Evolutionary conservation across 2,797 vertebrate species (phyloP), one percentile per base, ranked within the genome.

Genomic region (Phrynocephalus guinanensis): DNA sequence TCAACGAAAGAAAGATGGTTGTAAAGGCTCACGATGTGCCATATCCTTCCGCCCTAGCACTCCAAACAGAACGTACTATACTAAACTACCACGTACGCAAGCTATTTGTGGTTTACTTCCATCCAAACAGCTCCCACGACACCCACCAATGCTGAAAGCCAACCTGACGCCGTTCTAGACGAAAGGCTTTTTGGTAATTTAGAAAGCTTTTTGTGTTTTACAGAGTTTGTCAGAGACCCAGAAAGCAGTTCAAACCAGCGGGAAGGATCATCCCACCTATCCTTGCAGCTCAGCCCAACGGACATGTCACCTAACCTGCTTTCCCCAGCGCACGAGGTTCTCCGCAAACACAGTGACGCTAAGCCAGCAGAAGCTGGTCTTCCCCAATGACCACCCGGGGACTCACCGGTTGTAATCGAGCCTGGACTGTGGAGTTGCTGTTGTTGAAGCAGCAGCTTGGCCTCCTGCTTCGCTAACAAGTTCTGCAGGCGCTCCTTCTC

Each of bases 401-500:
- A 93, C 94, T 96, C 95, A 99, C 99, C 97, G 97, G 95, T 93
- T 96, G 92, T 96, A 97, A 94, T 98, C 97, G 9, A 98, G 94
- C 66, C 63, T 92, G 16, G 98, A 98, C 15, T 98, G 20, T 89
- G 93, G 26, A 99, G 96, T 86, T 98, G 97, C 93, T 98, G 96
- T 79, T 98, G 98, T 94, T 99, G 98, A 28, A 96, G 96, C 78
- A 97, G 92, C 52, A 99, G 94, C 86, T 96, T 97, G 89, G 98
- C 97, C 91, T 99, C 98, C 93, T 99, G 98, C 87, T 98, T 97
- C 77, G 96, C 97, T 86, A 99, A 94, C 67, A 98, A 95, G 81
- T 96, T 95, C 88, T 98, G 98, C 83, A 99, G 98, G 88, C 93
- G 96, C 80, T 99, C 98, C 91, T 98, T 97, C 96, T 99, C 98